Evolutionary conservation across 2,797 vertebrate genomes (phyloP).

Genomic region (Sebastolobus alascanus): DNA sequence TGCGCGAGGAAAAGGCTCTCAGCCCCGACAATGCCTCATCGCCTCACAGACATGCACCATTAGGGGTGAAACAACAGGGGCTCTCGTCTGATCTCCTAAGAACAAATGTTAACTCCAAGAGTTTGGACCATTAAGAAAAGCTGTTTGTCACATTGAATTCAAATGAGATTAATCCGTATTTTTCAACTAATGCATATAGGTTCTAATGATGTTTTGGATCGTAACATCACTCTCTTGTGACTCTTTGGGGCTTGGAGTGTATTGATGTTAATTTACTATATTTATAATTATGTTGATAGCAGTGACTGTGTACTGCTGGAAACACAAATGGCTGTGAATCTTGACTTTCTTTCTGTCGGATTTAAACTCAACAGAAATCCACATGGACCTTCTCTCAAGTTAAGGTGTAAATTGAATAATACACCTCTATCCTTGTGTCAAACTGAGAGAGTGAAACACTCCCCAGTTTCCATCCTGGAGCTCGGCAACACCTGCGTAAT

Average conservation of each 20-base stretch:
- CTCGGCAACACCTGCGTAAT: slow-evolving; percentile 56
- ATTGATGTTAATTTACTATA: slow-evolving; percentile 25
- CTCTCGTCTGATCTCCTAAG: slow-evolving; percentile 43
- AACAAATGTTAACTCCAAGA: slow-evolving; percentile 55
- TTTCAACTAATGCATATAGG: background rate
- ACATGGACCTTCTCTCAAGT: slow-evolving; percentile 17
- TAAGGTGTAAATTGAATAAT: slow-evolving; percentile 58
- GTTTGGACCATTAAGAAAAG: slow-evolving; percentile 56
- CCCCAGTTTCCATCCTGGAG: slow-evolving; percentile 35
- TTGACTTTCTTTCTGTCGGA: background rate
- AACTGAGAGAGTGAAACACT: slow-evolving; percentile 47
- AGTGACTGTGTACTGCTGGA: slow-evolving; percentile 5
- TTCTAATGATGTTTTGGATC: slow-evolving; percentile 45
- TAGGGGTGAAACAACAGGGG: slow-evolving; percentile 64
- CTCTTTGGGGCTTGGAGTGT: slow-evolving; percentile 3
- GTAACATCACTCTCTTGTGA: slow-evolving; percentile 10
- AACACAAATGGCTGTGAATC: background rate
- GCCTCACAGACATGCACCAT: slow-evolving; percentile 66
- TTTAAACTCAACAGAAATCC: slow-evolving; percentile 12
- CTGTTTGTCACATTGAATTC: slow-evolving; percentile 45
- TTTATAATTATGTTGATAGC: slow-evolving; percentile 25
- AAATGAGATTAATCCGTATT: slow-evolving; percentile 46
- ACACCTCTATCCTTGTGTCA: slow-evolving; percentile 33
- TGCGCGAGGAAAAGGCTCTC: slow-evolving; percentile 33
- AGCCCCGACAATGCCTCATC: slow-evolving; percentile 46